Evolutionary conservation across 2,888 invertebrate species (phyloP).

Genomic region (Uloborus plumipes): DNA sequence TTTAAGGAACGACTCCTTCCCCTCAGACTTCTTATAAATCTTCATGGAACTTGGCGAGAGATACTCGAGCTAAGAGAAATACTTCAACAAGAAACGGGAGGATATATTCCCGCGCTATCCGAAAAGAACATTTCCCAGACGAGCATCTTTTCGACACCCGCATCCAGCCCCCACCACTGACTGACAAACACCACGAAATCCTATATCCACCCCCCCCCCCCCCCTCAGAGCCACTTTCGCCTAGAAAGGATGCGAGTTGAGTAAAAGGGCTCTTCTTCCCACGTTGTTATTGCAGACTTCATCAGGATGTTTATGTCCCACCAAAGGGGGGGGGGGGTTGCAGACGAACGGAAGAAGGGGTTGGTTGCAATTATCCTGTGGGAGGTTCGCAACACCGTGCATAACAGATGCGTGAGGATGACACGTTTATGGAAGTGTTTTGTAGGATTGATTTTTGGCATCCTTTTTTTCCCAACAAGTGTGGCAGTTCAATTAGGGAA

Average conservation of each 20-base stretch:
- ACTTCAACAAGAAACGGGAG: slow-evolving; percentile 12
- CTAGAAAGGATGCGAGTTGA: slow-evolving; percentile 1
- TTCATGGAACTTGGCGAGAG: too few species aligned
- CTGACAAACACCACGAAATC: slow-evolving; percentile 33
- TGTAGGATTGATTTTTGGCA: not conserved
- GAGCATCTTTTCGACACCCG: slow-evolving; percentile 19
- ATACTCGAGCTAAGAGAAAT: not conserved
- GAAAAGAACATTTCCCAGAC: slow-evolving; percentile 13
- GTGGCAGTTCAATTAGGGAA: too few species aligned
- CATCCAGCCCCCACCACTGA: slow-evolving; percentile 27
- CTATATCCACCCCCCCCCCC: slow-evolving; percentile 22
- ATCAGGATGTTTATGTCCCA: slow-evolving; percentile 43
- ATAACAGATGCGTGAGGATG: slow-evolving; percentile 50
- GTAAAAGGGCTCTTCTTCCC: slow-evolving; percentile 31
- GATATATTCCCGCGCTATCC: not conserved
- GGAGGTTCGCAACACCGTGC: slow-evolving; percentile 11
- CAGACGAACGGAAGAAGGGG: slow-evolving; percentile 1
- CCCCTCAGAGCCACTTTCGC: slow-evolving; percentile 17
- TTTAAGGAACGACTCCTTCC: too few species aligned
- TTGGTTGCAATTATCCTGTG: too few species aligned
- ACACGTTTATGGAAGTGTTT: slow-evolving; percentile 1
- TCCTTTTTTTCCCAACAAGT: too few species aligned
- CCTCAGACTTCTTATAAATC: too few species aligned
- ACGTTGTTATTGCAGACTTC: slow-evolving; percentile 53
- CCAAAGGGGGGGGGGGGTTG: not conserved